Percentiles rank a stretch among this genome's conserved stretches.
Conservation (phyloP, 1,140 invertebrate genomes). For the Rhizoglyphus robini region DNA sequence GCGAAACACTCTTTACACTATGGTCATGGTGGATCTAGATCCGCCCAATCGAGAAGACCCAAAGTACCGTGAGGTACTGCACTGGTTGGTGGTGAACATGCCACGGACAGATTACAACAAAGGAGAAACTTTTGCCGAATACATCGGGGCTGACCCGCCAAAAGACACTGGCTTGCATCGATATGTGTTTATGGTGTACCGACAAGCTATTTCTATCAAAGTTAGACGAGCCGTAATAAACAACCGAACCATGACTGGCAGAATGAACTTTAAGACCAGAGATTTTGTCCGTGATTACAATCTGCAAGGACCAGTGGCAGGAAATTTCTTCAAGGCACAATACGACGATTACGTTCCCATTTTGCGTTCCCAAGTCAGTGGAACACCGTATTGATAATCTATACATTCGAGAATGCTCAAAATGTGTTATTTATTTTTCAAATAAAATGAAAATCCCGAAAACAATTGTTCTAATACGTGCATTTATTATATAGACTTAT, state of each 20-base stretch:
- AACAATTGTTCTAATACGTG: too few species aligned
- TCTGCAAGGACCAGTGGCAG: too few species aligned
- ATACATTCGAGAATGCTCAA: too few species aligned
- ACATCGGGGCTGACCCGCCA: conserved; percentile 30
- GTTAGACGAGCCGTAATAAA: background rate
- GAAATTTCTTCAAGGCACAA: conserved; percentile 30
- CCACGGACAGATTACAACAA: conserved; percentile 29
- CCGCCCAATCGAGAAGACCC: conserved; percentile 31
- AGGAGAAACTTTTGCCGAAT: conserved; percentile 31
- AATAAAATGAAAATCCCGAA: too few species aligned
- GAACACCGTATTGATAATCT: too few species aligned
- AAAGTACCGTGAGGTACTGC: conserved; percentile 45
- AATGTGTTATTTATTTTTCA: too few species aligned
- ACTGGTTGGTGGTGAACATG: conserved; percentile 35
- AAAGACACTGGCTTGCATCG: conserved; percentile 26
- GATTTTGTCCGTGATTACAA: background rate
- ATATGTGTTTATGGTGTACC: conserved; percentile 25
- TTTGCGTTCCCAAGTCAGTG: background rate
- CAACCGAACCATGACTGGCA: background rate
- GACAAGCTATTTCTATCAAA: conserved; percentile 1
- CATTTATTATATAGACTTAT: too few species aligned
- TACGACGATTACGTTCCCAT: conserved; percentile 34
- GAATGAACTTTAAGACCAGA: background rate
- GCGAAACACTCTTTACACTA: conserved; percentile 43
- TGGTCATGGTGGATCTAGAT: conserved; percentile 51